A percentile compares a stretch with the other conserved stretches of the same genome.
Conservation (phyloP, 2,888 invertebrate species). For the Drosophila anceps region DNA sequence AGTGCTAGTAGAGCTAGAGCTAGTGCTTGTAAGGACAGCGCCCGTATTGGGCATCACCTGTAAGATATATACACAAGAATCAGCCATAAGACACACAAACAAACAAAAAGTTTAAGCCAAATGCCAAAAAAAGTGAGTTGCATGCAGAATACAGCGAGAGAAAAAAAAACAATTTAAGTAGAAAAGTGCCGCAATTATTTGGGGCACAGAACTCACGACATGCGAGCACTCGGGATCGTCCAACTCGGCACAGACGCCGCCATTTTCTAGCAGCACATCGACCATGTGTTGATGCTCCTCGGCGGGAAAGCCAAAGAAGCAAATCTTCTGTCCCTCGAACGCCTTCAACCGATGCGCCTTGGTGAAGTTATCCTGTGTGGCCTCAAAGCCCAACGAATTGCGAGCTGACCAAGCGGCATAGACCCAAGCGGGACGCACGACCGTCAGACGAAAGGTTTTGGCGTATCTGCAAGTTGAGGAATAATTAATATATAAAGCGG, state of each 20-base stretch:
- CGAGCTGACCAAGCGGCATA: conserved; percentile 94
- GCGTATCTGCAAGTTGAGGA: conserved; percentile 88
- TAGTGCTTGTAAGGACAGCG: conserved; percentile 83
- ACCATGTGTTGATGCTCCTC: conserved; percentile 97
- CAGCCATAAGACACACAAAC: conserved; percentile 51
- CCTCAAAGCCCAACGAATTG: conserved; percentile 89
- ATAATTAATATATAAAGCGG: background rate
- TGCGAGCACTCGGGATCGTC: conserved; percentile 95
- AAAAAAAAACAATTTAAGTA: conserved; percentile 1
- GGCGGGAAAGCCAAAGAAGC: conserved; percentile 95
- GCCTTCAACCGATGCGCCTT: conserved; percentile 92
- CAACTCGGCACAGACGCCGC: conserved; percentile 91
- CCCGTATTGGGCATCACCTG: conserved; percentile 86
- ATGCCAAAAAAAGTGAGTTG: conserved; percentile 35
- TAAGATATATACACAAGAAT: conserved; percentile 69
- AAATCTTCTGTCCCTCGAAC: conserved; percentile 94
- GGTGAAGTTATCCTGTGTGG: conserved; percentile 89
- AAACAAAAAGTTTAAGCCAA: conserved; percentile 40
- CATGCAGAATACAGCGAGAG: conserved; percentile 50
- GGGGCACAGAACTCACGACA: conserved; percentile 90
- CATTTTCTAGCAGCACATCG: conserved; percentile 94
- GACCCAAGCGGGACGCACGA: conserved; percentile 96
- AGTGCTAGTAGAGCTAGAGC: conserved; percentile 61
- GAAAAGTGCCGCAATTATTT: background rate
- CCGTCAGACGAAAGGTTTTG: conserved; percentile 94